Evolutionary conservation across 2,113 vertebrate species (phyloP).

Genomic region (Tragelaphus strepsiceros): DNA sequence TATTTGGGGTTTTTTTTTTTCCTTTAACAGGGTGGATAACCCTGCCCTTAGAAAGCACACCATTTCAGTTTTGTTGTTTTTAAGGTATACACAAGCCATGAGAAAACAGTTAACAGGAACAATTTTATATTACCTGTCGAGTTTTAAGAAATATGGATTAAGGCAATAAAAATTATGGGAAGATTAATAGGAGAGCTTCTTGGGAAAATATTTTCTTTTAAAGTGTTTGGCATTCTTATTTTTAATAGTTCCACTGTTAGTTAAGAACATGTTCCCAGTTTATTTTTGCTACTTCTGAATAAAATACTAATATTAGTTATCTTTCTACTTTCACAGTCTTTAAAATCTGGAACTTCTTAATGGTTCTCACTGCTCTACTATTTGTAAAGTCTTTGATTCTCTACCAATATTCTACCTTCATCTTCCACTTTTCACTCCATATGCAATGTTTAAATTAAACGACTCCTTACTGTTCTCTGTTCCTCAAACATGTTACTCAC

Average conservation of each 20-base stretch:
- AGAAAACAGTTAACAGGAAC: constrained; percentile 2
- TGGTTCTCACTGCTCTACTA: neutral
- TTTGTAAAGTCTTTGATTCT: neutral
- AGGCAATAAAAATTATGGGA: neutral
- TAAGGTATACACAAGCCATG: neutral
- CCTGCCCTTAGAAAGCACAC: neutral
- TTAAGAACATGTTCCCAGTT: neutral
- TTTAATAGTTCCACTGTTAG: neutral
- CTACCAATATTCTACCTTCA: neutral
- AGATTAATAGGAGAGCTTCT: neutral
- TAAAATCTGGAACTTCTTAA: neutral
- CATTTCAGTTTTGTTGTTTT: neutral
- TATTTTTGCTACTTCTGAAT: constrained; percentile 19
- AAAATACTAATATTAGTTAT: neutral
- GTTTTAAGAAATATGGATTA: neutral
- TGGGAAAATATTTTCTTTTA: neutral
- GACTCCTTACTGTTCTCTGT: neutral
- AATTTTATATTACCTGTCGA: neutral
- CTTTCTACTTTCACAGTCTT: neutral
- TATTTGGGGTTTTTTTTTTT: neutral
- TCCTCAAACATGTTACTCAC: neutral
- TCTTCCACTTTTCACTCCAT: neutral
- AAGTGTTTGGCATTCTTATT: neutral
- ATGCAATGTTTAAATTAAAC: neutral
- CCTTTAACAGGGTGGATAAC: neutral